These are phyloP conservation scores for Coelopa frigida DNA, from an alignment of 1,140 invertebrate genomes.

Conservation along the genomic window DNA sequence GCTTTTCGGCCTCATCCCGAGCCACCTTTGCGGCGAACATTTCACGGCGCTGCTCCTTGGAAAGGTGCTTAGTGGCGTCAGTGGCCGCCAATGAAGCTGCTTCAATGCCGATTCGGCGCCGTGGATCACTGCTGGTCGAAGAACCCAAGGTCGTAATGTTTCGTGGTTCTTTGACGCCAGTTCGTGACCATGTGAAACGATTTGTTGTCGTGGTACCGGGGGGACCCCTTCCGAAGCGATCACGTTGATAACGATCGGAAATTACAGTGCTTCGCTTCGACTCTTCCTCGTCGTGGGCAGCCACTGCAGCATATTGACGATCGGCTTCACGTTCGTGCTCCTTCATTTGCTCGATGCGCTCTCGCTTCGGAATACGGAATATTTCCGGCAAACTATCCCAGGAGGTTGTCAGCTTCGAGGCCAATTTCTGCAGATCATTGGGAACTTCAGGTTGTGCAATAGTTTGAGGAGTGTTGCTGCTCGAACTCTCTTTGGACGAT, in stretches of 20 bases:
- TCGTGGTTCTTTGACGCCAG: neutral
- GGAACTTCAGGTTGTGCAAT: slow-evolving; percentile 10
- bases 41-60: slow-evolving; percentile 51
- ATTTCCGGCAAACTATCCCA: slow-evolving; percentile 50
- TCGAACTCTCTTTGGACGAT: slow-evolving; percentile 13
- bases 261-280: slow-evolving; percentile 22
- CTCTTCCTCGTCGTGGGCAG: slow-evolving; percentile 23
- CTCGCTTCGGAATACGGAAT: slow-evolving; percentile 92
- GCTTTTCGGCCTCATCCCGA: slow-evolving; percentile 58
- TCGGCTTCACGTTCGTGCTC: slow-evolving; percentile 82
- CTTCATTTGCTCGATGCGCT: slow-evolving; percentile 86
- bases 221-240: slow-evolving; percentile 39
- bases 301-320: slow-evolving; percentile 27
- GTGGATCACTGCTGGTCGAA: neutral
- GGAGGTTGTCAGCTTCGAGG: slow-evolving; percentile 18
- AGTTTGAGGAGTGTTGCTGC: slow-evolving; percentile 9
- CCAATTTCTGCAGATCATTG: slow-evolving; percentile 12
- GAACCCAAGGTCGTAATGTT: slow-evolving; percentile 5
- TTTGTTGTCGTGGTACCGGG: neutral
- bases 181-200: slow-evolving; percentile 7
- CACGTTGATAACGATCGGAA: slow-evolving; percentile 44
- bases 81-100: too few species aligned
- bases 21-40: slow-evolving; percentile 66
- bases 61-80: slow-evolving; percentile 15
- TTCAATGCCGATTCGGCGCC: too few species aligned